These are phyloP conservation scores for Galeopterus variegatus DNA, from an alignment of 2,113 vertebrate genomes.

Conservation along the genomic window DNA sequence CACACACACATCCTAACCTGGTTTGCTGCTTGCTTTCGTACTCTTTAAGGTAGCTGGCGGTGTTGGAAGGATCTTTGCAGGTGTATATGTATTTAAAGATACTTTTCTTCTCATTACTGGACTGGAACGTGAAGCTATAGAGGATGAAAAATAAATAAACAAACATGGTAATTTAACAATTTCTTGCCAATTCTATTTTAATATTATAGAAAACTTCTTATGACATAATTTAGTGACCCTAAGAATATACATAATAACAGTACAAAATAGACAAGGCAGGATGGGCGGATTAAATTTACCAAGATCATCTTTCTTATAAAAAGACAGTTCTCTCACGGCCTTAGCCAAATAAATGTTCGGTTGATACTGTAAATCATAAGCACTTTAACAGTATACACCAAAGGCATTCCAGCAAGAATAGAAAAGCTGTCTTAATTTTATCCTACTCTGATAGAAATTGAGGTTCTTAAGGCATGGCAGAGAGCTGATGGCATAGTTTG, in stretches of 20 bases:
- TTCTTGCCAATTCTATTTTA: constrained; percentile 7
- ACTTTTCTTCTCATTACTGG: constrained; percentile 90
- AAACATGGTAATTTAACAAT: background rate
- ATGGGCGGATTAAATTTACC: constrained; percentile 5
- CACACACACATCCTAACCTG: constrained; percentile 72
- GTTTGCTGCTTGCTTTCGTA: constrained; percentile 84
- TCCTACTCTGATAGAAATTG: background rate
- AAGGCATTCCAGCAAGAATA: background rate
- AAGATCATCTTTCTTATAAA: background rate
- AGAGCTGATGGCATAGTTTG: background rate
- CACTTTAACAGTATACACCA: background rate
- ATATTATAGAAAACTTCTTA: constrained; percentile 3
- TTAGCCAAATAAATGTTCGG: background rate
- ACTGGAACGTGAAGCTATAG: constrained; percentile 79
- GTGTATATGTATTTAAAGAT: constrained; percentile 93
- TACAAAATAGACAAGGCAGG: background rate
- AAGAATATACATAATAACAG: constrained; percentile 10
- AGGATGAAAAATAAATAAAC: constrained; percentile 81
- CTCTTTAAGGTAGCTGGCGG: constrained; percentile 86
- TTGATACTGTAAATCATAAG: background rate
- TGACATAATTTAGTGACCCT: constrained; percentile 12
- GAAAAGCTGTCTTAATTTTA: background rate
- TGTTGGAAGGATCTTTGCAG: constrained; percentile 93
- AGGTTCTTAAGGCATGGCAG: background rate
- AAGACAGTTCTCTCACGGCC: background rate